phyloP scores from a whole-genome alignment of 2,797 vertebrate genomes.

The Acipenser ruthenus region DNA sequence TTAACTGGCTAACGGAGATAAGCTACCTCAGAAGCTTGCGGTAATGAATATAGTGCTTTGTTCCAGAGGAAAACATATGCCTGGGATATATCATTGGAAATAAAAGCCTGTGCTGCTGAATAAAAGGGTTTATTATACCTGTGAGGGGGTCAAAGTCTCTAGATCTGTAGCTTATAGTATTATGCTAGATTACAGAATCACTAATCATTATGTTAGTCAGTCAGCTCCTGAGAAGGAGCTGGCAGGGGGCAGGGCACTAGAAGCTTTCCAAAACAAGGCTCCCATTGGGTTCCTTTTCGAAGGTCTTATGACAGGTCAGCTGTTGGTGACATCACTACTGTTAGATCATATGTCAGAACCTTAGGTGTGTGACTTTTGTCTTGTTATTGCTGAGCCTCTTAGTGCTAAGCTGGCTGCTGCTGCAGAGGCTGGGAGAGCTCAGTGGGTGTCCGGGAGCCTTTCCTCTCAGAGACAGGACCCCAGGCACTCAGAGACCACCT shows the following conservation, averaged over 20 bases:
- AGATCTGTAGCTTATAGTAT: slow-evolving; percentile 85
- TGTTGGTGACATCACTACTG: slow-evolving; percentile 76
- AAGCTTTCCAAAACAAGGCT: slow-evolving; percentile 45
- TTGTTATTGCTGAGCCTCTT: slow-evolving; percentile 44
- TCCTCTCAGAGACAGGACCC: slow-evolving; percentile 35
- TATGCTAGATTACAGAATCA: slow-evolving; percentile 81
- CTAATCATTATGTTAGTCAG: no score
- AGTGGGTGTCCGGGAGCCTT: slow-evolving; percentile 39
- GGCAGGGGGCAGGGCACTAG: slow-evolving; percentile 46
- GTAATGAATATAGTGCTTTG: slow-evolving; percentile 84
- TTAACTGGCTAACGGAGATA: slow-evolving; percentile 77
- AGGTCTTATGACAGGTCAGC: slow-evolving; percentile 85
- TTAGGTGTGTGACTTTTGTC: slow-evolving; percentile 66
- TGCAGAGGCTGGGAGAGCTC: slow-evolving; percentile 30
- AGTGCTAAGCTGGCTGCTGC: slow-evolving; percentile 27
- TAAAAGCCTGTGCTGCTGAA: slow-evolving; percentile 55
- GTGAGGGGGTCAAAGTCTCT: slow-evolving; percentile 86
- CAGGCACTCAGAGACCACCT: slow-evolving; percentile 55
- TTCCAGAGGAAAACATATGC: slow-evolving; percentile 79
- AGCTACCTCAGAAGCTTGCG: slow-evolving; percentile 66
- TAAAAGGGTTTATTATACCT: slow-evolving; percentile 91
- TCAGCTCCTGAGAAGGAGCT: slow-evolving; percentile 42
- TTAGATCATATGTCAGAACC: slow-evolving; percentile 72
- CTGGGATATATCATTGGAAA: slow-evolving; percentile 70
- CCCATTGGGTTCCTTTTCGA: slow-evolving; percentile 39